phyloP scores from a whole-genome alignment of 2,113 vertebrate species.

The Sminthopsis crassicaudata region DNA sequence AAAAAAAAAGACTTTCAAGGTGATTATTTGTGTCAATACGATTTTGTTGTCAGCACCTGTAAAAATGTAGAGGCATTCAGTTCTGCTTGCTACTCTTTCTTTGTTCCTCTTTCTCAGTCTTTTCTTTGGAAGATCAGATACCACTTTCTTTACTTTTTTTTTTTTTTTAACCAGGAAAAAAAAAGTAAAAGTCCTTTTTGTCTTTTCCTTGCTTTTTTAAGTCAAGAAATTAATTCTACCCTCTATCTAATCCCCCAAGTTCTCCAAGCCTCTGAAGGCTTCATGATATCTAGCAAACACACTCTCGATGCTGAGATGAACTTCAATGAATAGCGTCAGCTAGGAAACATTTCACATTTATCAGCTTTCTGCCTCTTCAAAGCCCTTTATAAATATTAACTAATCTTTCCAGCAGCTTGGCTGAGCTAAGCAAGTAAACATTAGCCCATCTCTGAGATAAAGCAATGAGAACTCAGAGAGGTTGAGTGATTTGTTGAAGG shows the following conservation, averaged over 20 bases:
- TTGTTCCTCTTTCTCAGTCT: neutral
- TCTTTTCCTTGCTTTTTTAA: constrained; percentile 16
- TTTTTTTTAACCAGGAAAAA: neutral
- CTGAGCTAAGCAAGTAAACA: neutral
- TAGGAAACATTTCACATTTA: constrained; percentile 4
- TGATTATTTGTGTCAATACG: neutral
- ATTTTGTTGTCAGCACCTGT: neutral
- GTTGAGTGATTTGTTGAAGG: neutral
- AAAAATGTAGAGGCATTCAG: neutral
- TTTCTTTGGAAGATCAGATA: neutral
- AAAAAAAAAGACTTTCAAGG: too few relatives aligned
- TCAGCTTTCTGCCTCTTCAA: neutral
- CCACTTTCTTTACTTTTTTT: neutral
- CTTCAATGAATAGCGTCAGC: constrained; percentile 33
- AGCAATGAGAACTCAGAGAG: neutral
- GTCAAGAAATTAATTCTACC: neutral
- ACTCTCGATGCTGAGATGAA: neutral
- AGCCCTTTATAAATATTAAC: neutral
- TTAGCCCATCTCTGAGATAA: neutral
- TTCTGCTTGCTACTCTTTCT: neutral
- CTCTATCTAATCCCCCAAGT: neutral
- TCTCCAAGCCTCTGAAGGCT: constrained; percentile 14
- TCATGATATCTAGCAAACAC: neutral
- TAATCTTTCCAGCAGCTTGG: neutral
- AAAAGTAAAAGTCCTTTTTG: neutral